These are phyloP conservation scores for Augochlorella aurata DNA, from an alignment of 2,888 invertebrate species.

Conservation along the genomic window DNA sequence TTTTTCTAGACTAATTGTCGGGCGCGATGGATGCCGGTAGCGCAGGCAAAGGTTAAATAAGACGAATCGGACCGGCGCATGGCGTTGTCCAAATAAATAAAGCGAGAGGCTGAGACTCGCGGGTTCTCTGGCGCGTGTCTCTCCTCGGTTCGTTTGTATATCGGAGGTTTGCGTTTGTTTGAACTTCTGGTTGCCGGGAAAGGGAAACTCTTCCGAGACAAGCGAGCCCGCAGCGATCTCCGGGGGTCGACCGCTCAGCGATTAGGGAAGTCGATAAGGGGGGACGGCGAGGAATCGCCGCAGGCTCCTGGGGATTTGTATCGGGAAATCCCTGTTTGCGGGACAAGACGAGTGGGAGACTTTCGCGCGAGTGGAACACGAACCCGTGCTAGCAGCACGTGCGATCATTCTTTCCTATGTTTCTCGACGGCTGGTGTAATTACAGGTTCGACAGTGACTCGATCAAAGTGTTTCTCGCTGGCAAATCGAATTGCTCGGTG, in stretches of 20 bases:
- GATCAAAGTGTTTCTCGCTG: background rate
- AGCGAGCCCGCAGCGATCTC: conserved; percentile 33
- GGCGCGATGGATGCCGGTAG: background rate
- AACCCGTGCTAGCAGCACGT: background rate
- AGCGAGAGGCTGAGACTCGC: background rate
- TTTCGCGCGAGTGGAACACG: background rate
- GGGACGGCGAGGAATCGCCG: conserved; percentile 1
- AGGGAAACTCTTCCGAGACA: conserved; percentile 30
- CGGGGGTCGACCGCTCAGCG: conserved; percentile 22
- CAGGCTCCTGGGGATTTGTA: conserved; percentile 34
- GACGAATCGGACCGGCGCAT: background rate
- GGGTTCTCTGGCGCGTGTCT: conserved; percentile 53
- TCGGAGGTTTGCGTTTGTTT: conserved; percentile 57
- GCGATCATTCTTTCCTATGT: background rate
- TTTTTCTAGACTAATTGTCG: background rate
- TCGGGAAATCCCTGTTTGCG: conserved; percentile 17
- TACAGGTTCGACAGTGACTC: background rate
- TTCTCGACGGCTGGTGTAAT: background rate
- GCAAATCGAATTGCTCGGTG: background rate
- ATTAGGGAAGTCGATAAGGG: conserved; percentile 45
- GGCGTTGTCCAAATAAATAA: conserved; percentile 52
- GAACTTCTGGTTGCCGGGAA: conserved; percentile 25
- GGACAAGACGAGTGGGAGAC: background rate
- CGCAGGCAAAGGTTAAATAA: background rate
- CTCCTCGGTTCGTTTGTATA: conserved; percentile 64